phyloP scores from a whole-genome alignment of 2,113 vertebrate species.

The Setophaga petechia region DNA sequence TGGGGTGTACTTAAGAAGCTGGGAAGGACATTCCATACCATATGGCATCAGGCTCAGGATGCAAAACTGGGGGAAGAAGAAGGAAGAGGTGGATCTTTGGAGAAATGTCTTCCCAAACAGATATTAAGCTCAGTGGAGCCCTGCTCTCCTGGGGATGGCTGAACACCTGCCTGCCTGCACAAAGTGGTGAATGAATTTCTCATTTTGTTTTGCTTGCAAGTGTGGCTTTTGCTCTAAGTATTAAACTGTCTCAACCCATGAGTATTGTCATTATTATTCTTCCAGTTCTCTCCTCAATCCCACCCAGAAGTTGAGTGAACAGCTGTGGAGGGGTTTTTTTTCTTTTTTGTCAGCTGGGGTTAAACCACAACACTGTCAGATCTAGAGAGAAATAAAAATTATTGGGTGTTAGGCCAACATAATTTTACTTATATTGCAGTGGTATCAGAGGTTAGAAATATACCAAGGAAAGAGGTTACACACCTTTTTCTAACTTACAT shows the following conservation, averaged over 20 bases:
- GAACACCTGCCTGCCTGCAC: neutral
- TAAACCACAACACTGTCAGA: neutral
- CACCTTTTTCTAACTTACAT: neutral
- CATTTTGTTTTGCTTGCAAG: accelerated
- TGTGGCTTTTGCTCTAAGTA: neutral
- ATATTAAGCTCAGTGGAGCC: neutral
- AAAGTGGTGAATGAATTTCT: neutral
- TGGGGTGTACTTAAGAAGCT: neutral
- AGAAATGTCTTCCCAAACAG: neutral
- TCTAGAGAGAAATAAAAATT: neutral
- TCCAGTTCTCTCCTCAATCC: neutral
- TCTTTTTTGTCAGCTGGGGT: neutral
- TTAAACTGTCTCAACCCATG: neutral
- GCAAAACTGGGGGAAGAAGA: neutral
- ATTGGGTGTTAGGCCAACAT: neutral
- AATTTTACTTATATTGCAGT: neutral
- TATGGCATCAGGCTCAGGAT: neutral
- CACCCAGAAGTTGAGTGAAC: accelerated
- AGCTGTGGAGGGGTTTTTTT: neutral
- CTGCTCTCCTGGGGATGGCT: neutral
- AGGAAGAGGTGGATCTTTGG: neutral
- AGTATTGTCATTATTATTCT: neutral
- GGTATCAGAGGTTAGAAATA: neutral
- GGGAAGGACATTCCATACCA: neutral
- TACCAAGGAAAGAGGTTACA: neutral